phyloP scores from a whole-genome alignment of 2,888 invertebrate genomes.

The Melieria omissa region DNA sequence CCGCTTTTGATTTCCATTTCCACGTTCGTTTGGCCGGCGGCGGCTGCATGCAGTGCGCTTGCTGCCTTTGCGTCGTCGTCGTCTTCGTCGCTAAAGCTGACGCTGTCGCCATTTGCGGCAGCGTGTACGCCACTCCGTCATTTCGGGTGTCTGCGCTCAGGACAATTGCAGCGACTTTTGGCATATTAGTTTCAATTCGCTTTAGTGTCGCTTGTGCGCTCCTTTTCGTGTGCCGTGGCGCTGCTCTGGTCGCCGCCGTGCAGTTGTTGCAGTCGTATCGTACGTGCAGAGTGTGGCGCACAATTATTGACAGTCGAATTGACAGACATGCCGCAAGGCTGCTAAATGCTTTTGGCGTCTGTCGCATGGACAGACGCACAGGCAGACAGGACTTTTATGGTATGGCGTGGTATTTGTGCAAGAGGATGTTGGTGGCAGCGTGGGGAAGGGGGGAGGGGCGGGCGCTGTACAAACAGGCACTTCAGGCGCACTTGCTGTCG shows the following conservation, averaged over 20 bases:
- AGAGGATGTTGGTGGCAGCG: too few relatives aligned
- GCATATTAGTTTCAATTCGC: constrained; percentile 61
- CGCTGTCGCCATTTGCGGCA: too few relatives aligned
- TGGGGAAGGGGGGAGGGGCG: too few relatives aligned
- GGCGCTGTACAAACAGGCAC: not conserved
- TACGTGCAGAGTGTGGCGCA: constrained; percentile 52
- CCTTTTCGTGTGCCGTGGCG: constrained; percentile 21
- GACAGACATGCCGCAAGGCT: constrained; percentile 57
- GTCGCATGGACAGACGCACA: not conserved
- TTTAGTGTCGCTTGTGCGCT: constrained; percentile 51
- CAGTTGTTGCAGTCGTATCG: not conserved
- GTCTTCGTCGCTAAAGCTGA: too few relatives aligned
- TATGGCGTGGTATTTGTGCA: too few relatives aligned
- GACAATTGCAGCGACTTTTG: constrained; percentile 51
- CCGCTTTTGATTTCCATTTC: constrained; percentile 40
- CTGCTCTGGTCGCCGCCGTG: constrained; percentile 26
- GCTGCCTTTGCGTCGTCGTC: too few relatives aligned
- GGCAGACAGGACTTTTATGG: constrained; percentile 16
- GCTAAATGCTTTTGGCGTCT: constrained; percentile 28
- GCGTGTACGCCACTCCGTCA: constrained; percentile 36
- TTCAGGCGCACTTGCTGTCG: constrained; percentile 20
- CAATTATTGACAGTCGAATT: constrained; percentile 57
- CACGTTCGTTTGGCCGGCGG: constrained; percentile 31
- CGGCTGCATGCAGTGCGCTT: not conserved
- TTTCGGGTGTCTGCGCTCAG: constrained; percentile 33